phyloP scores from a whole-genome alignment of 2,888 invertebrate species.

The Nineta flava region DNA sequence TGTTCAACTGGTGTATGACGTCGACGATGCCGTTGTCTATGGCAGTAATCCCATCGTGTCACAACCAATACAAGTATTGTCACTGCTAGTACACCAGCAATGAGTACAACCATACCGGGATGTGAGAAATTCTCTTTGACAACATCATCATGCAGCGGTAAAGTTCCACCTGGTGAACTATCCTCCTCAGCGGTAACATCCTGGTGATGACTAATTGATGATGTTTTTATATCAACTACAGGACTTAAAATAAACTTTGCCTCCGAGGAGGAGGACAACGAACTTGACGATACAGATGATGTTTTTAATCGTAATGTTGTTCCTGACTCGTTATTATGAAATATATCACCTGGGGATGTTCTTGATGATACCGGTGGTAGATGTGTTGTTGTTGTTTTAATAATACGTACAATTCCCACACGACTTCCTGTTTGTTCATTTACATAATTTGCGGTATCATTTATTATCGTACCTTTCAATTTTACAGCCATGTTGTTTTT shows the following conservation, averaged over 20 bases:
- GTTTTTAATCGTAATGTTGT: slow-evolving; percentile 1
- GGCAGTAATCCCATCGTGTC: slow-evolving; percentile 24
- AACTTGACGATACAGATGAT: too few species aligned
- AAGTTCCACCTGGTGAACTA: slow-evolving; percentile 19
- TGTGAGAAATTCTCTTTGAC: slow-evolving; percentile 23
- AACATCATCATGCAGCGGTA: slow-evolving; percentile 5
- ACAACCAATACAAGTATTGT: slow-evolving; percentile 32
- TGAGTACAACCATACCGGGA: slow-evolving; percentile 39
- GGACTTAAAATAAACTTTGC: slow-evolving; percentile 1
- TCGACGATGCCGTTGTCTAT: slow-evolving; percentile 8
- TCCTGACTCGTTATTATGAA: background rate
- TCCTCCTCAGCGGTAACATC: background rate
- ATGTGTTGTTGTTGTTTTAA: background rate
- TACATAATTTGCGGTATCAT: background rate
- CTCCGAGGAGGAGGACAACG: background rate
- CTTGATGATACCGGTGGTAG: background rate
- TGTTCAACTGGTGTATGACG: background rate
- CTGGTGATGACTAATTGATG: background rate
- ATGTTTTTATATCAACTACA: background rate
- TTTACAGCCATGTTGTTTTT: background rate
- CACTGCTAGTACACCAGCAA: slow-evolving; percentile 36
- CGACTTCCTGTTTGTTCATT: background rate
- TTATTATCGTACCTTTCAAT: slow-evolving; percentile 1
- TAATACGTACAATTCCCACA: background rate
- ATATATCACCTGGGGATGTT: background rate